Base-by-base conservation (phyloP, 2,888 invertebrate species). In the Ormyrus thymus region DNA sequence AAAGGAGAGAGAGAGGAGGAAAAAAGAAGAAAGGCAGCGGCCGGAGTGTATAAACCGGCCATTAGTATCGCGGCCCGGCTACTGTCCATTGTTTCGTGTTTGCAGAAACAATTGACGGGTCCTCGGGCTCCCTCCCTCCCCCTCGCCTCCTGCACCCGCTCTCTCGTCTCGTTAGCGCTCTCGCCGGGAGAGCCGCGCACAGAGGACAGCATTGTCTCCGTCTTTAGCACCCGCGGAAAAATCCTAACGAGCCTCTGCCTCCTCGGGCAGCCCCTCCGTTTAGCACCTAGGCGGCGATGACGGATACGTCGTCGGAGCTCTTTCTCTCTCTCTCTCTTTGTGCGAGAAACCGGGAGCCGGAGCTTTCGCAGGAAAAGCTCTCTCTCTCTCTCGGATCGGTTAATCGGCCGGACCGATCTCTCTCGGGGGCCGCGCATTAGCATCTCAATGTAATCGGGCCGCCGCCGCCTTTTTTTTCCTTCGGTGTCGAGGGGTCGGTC, bases 101-200 rank as follows among this genome's bases (percentile, higher is more conserved):
- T 85, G 84, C 83, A 81, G 87, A 88, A 89, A 89, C 89, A 90
- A 90, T 90, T 89, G 89, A 89, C 90, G 89, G 89, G 86, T 85
- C 86, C 86, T 83, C 83, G 79, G 79, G 81, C 82, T 71, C 83
- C 84, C 81, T 80, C 82, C 43, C 81, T 81, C 29, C 29, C 29
- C 29, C 4, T 4, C 3, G 3, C 61, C 82, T 64, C 82, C 84
- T 79, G 76, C 82, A 48, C 81, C 81, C 81, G 84, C 80, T 82
- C 84, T 64, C 85, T 84, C 87, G 86, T 87, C 87, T 88, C 87
- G 87, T 87, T 87, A 87, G 87, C 87, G 87, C 82, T 83, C 29
- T 29, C 79, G 79, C 83, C 84, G 80, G 80, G 29, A 29, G 29
- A 29, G 29, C 29, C 82, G 84, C 13, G 82, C 84, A 84, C 81